A percentile compares a stretch with the other conserved stretches of the same genome.
These are phyloP conservation scores for Dysmachus trigonus DNA, from an alignment of 2,888 invertebrate species.

Conservation along the genomic window DNA sequence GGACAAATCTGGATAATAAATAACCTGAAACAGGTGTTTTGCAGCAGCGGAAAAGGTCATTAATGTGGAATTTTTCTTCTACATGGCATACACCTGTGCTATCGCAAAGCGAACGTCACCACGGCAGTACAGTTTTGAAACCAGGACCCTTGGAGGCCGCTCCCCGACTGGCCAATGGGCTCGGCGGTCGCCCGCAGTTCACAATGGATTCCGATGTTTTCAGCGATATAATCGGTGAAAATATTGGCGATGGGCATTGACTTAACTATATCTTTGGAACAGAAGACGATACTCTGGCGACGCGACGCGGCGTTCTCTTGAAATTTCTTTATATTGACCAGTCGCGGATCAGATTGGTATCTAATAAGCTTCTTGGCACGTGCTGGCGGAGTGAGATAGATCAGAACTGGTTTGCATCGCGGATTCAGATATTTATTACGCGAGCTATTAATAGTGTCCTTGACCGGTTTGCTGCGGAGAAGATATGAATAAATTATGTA, in stretches of 20 bases:
- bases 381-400: slow-evolving; percentile 24
- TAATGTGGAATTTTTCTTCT: slow-evolving; percentile 17
- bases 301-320: background rate
- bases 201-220: background rate
- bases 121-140: background rate
- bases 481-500: slow-evolving; percentile 39
- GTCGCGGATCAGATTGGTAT: slow-evolving; percentile 17
- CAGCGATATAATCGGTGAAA: background rate
- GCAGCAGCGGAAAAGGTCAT: slow-evolving; percentile 6
- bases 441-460: slow-evolving; percentile 37
- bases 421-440: slow-evolving; percentile 34
- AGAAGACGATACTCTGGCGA: background rate
- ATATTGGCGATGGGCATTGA: background rate
- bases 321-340: slow-evolving; percentile 29
- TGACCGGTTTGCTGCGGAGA: slow-evolving; percentile 30
- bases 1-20: slow-evolving; percentile 11
- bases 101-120: background rate
- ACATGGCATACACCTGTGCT: background rate
- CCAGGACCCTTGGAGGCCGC: background rate
- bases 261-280: background rate
- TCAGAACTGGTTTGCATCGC: slow-evolving; percentile 32
- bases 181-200: background rate
- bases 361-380: slow-evolving; percentile 37
- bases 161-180: background rate
- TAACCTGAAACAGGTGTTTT: slow-evolving; percentile 3